A percentile compares a stretch with the other conserved stretches of the same genome.
These are phyloP conservation scores for Erythrolamprus reginae DNA, from an alignment of 2,113 vertebrate genomes.

Conservation along the genomic window DNA sequence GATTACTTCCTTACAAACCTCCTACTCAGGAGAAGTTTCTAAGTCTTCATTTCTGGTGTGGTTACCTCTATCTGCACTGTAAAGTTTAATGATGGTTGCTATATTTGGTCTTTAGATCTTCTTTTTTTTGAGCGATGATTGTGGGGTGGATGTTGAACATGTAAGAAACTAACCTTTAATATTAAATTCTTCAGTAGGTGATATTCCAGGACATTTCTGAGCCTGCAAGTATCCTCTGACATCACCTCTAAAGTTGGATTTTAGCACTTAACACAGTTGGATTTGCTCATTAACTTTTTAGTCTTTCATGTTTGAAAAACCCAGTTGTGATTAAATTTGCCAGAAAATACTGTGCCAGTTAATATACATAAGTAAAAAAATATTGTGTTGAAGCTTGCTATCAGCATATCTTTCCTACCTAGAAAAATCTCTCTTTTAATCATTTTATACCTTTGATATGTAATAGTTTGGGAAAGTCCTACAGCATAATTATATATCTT, in stretches of 20 bases:
- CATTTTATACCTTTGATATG: constrained; percentile 62
- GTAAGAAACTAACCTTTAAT: neutral
- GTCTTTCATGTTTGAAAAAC: neutral
- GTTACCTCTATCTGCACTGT: neutral
- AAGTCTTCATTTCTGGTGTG: neutral
- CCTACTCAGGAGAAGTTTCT: neutral
- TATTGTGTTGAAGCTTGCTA: constrained; percentile 59
- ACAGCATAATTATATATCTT: constrained; percentile 58
- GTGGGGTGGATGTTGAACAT: neutral
- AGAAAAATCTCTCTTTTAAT: constrained; percentile 63
- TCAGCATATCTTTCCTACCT: constrained; percentile 55
- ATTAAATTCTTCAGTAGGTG: rapidly evolving
- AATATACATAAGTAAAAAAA: constrained; percentile 57
- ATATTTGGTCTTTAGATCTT: neutral
- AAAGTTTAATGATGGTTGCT: neutral
- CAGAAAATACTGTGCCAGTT: constrained; percentile 53
- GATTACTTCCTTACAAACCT: neutral
- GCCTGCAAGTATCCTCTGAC: neutral
- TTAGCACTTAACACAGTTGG: neutral
- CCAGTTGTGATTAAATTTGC: constrained; percentile 48
- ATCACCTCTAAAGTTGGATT: neutral
- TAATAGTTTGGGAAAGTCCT: constrained; percentile 62
- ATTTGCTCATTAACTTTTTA: constrained; percentile 1
- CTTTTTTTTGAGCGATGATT: neutral
- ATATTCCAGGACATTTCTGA: neutral